phyloP scores from a whole-genome alignment of 37 sponge, comb jelly and placozoan species.

The Petrosia ficiformis region DNA sequence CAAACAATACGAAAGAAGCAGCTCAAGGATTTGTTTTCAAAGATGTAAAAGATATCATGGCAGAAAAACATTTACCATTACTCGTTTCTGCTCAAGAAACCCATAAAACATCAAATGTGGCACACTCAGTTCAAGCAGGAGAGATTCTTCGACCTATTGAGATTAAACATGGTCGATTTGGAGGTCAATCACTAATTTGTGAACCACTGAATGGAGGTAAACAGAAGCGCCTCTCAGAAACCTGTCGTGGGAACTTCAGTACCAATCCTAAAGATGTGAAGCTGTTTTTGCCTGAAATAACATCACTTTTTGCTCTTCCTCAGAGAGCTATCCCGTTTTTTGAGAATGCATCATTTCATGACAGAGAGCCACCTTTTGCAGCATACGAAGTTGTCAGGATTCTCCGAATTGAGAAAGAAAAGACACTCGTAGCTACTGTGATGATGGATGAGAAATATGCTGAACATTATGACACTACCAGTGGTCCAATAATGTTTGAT shows the following conservation, averaged over 20 bases:
- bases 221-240: background rate
- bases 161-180: background rate
- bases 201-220: background rate
- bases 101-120: background rate
- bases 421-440: background rate
- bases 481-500: background rate
- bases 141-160: background rate
- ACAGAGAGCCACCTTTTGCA: background rate
- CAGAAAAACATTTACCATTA: background rate
- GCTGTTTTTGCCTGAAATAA: slow-evolving; percentile 2
- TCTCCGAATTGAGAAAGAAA: background rate
- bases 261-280: background rate
- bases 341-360: too few relatives aligned
- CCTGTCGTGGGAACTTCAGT: background rate
- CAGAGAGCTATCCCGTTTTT: background rate
- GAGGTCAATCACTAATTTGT: background rate
- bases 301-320: background rate
- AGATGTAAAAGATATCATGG: slow-evolving; percentile 1
- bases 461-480: background rate
- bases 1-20: background rate
- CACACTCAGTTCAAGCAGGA: background rate
- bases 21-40: background rate
- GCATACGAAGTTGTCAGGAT: background rate
- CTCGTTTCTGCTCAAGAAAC: slow-evolving; percentile 4
- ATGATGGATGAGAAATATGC: background rate